These are phyloP conservation scores for Drosophila lacicola DNA, from an alignment of 2,888 invertebrate species.

Conservation along the genomic window DNA sequence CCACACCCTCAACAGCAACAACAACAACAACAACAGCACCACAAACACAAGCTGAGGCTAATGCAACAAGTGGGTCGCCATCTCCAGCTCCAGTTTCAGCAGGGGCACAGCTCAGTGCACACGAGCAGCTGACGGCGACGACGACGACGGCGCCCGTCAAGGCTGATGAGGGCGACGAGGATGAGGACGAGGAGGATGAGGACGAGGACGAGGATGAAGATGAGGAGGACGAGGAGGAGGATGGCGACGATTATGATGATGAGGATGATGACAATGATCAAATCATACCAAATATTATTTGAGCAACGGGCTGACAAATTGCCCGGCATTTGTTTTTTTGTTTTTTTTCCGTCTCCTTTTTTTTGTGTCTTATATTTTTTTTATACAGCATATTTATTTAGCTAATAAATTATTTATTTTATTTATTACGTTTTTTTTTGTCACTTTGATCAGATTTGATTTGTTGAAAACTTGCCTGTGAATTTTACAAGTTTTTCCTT, in stretches of 20 bases:
- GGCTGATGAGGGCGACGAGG: constrained; percentile 44
- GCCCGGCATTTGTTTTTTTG: constrained; percentile 15
- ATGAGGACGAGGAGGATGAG: constrained; percentile 55
- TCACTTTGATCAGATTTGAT: background rate
- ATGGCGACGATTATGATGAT: constrained; percentile 66
- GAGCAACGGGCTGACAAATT: constrained; percentile 33
- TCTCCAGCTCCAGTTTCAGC: background rate
- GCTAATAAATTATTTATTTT: constrained; percentile 31
- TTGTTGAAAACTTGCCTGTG: background rate
- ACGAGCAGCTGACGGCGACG: constrained; percentile 13
- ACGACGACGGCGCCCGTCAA: background rate
- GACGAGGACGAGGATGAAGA: constrained; percentile 58
- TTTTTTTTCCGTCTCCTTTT: background rate
- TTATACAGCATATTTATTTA: constrained; percentile 18
- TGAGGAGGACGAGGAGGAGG: constrained; percentile 55
- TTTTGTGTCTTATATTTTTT: background rate
- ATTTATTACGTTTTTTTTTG: constrained; percentile 7
- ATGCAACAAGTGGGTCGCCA: constrained; percentile 26
- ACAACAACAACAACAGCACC: constrained; percentile 28
- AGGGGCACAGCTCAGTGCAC: constrained; percentile 31
- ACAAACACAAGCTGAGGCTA: constrained; percentile 4
- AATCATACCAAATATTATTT: constrained; percentile 76
- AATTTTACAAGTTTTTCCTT: too few relatives aligned
- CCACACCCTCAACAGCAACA: constrained; percentile 32
- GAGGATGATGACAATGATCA: constrained; percentile 77